These are phyloP conservation scores for Ophiodon elongatus DNA, from an alignment of 2,113 vertebrate genomes.

Conservation along the genomic window DNA sequence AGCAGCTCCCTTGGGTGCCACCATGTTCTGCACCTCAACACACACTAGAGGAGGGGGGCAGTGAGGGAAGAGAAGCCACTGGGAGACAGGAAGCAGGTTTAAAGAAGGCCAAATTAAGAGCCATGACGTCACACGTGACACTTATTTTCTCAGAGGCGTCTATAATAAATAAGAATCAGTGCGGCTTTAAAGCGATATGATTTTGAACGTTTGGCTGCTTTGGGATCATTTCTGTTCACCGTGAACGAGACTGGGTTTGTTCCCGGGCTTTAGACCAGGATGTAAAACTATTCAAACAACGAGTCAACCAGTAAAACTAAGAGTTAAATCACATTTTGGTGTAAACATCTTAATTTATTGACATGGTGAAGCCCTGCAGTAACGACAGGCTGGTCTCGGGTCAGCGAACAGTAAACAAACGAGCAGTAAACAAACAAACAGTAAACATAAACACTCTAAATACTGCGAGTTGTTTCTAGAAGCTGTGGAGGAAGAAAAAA, in stretches of 20 bases:
- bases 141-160: neutral
- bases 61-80: too few species aligned
- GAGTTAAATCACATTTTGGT: too few species aligned
- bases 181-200: neutral
- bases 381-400: neutral
- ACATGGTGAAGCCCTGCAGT: neutral
- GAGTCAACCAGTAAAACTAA: too few species aligned
- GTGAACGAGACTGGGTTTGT: neutral
- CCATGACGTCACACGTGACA: rapidly evolving
- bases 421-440: neutral
- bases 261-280: too few species aligned
- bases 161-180: neutral
- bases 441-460: rapidly evolving
- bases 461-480: rapidly evolving
- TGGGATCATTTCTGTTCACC: neutral
- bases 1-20: neutral
- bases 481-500: neutral
- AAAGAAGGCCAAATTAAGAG: neutral
- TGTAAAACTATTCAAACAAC: too few species aligned
- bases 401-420: neutral
- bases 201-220: neutral
- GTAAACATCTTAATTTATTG: too few species aligned
- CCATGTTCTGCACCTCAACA: neutral
- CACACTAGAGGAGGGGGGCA: neutral
- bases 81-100: too few species aligned